Conservation (phyloP, 1,140 invertebrate species). For the Aphaenogaster floridana region DNA sequence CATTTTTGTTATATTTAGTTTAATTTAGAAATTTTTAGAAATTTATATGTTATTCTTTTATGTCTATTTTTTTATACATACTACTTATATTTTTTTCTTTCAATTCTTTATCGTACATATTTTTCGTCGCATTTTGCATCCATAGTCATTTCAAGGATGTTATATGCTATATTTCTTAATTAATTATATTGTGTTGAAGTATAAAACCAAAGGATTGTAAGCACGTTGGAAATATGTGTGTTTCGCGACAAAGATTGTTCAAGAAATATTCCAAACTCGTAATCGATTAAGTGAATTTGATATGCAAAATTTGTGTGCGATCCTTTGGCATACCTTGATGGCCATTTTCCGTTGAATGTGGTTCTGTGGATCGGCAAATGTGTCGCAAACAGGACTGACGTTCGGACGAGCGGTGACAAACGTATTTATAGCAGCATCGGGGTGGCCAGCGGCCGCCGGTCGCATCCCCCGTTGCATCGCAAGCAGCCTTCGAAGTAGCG, state of each 20-base stretch:
- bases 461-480: conserved; percentile 77
- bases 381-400: conserved; percentile 81
- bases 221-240: no score
- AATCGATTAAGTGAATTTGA: neutral
- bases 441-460: conserved; percentile 55
- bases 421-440: conserved; percentile 85
- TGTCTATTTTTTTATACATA: neutral
- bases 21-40: neutral
- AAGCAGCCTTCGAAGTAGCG: conserved; percentile 76
- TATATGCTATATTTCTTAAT: no score
- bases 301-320: neutral
- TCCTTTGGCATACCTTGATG: conserved; percentile 79
- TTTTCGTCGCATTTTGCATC: neutral
- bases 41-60: no score
- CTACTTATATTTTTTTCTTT: no score
- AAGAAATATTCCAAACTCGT: neutral
- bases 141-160: no score
- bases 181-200: no score
- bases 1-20: neutral
- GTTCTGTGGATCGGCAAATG: conserved; percentile 71
- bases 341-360: conserved; percentile 75
- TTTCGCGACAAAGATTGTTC: neutral
- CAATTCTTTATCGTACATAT: neutral
- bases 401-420: conserved; percentile 76
- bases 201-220: no score